Evolutionary conservation across 2,797 vertebrate genomes (phyloP).

Genomic region (Poecilia gillii): DNA sequence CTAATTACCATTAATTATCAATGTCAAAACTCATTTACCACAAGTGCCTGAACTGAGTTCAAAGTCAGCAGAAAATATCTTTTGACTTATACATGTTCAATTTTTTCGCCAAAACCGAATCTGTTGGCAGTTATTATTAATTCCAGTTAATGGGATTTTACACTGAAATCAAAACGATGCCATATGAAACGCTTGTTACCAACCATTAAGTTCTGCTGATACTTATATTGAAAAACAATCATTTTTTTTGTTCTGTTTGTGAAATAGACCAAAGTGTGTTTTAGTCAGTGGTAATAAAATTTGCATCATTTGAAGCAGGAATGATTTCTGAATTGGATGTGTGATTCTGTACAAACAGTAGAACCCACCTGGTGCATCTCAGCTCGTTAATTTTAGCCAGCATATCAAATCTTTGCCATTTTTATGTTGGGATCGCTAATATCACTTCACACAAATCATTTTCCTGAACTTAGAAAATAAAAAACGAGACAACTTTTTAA

Average conservation of each 20-base stretch:
- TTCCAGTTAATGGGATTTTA: background rate
- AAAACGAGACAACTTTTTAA: background rate
- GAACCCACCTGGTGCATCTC: background rate
- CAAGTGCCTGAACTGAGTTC: constrained; percentile 82
- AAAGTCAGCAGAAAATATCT: constrained; percentile 46
- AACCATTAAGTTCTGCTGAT: background rate
- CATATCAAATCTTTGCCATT: background rate
- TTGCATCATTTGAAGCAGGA: background rate
- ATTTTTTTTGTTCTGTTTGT: background rate
- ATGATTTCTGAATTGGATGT: background rate
- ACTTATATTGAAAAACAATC: background rate
- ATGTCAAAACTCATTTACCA: constrained; percentile 71
- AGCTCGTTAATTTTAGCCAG: background rate
- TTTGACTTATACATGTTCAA: background rate
- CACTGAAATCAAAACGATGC: background rate
- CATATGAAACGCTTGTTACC: background rate
- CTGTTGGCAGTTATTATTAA: background rate
- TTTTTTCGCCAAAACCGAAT: background rate
- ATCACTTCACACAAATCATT: background rate
- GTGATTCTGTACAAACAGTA: background rate
- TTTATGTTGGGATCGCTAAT: background rate
- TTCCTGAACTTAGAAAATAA: background rate
- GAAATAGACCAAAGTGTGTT: background rate
- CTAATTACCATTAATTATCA: constrained; percentile 26
- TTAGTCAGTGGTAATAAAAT: background rate